These are phyloP conservation scores for Nomada ferruginata DNA, from an alignment of 2,888 invertebrate species.

Conservation along the genomic window DNA sequence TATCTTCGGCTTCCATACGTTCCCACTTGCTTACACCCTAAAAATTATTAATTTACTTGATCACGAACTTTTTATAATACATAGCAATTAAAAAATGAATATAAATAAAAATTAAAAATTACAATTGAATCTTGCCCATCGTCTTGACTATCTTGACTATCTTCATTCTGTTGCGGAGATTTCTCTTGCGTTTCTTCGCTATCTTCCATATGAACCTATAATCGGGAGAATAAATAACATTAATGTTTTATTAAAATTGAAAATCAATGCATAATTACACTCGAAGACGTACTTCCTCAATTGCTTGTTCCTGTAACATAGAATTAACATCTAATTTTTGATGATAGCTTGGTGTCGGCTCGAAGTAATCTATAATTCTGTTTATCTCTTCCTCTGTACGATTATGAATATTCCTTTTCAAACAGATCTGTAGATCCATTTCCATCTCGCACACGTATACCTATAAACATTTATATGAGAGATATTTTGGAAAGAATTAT, in stretches of 20 bases:
- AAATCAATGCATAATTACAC: slow-evolving; percentile 1
- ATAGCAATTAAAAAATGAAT: background rate
- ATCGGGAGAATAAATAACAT: slow-evolving; percentile 21
- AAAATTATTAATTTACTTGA: slow-evolving; percentile 53
- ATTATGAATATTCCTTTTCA: slow-evolving; percentile 93
- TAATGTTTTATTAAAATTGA: background rate
- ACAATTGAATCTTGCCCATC: slow-evolving; percentile 73
- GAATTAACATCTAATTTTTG: slow-evolving; percentile 92
- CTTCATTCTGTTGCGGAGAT: slow-evolving; percentile 73
- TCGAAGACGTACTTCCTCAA: slow-evolving; percentile 87
- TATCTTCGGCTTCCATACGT: slow-evolving; percentile 82
- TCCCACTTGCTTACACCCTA: slow-evolving; percentile 83
- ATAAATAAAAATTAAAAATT: slow-evolving; percentile 41
- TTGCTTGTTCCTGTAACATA: slow-evolving; percentile 92
- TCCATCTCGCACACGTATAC: slow-evolving; percentile 96
- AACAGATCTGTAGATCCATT: slow-evolving; percentile 91
- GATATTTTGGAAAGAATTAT: background rate
- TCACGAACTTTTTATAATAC: background rate
- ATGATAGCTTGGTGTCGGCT: slow-evolving; percentile 92
- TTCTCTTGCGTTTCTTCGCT: slow-evolving; percentile 68
- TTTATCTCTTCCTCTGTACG: slow-evolving; percentile 92
- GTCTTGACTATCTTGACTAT: slow-evolving; percentile 82
- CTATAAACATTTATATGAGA: slow-evolving; percentile 84
- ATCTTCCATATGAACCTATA: slow-evolving; percentile 82
- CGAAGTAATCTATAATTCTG: slow-evolving; percentile 89